Percentiles rank a stretch among this genome's conserved stretches.
These are phyloP conservation scores for Sebastes flavidus DNA, from an alignment of 2,797 vertebrate species.

Conservation along the genomic window DNA sequence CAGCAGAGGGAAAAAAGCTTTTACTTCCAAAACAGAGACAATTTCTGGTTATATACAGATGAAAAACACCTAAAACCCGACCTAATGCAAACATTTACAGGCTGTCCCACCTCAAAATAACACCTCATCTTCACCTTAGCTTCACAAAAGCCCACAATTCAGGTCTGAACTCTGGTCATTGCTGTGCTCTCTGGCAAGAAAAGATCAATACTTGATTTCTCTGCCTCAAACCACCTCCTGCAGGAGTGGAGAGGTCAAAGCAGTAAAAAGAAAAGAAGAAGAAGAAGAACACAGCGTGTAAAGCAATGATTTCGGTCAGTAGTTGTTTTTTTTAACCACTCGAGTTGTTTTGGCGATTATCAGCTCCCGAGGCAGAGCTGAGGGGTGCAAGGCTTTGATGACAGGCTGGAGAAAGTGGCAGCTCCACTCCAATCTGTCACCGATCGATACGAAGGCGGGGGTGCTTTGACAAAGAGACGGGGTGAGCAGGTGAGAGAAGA, in stretches of 20 bases:
- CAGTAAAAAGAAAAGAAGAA: slow-evolving; percentile 1
- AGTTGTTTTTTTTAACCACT: neutral
- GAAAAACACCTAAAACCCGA: neutral
- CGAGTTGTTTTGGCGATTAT: neutral
- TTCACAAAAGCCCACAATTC: neutral
- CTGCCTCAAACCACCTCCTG: neutral
- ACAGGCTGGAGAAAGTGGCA: neutral
- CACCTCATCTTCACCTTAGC: neutral
- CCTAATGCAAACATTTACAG: neutral
- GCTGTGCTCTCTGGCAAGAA: neutral
- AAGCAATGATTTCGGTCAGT: neutral
- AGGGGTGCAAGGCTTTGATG: slow-evolving; percentile 10
- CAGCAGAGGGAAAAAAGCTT: neutral
- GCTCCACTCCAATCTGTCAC: slow-evolving; percentile 3
- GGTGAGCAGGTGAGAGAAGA: neutral
- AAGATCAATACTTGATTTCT: slow-evolving; percentile 33
- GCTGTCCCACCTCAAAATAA: neutral
- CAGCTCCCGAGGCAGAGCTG: neutral
- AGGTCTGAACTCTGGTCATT: neutral
- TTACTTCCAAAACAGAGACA: neutral
- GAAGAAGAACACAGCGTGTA: neutral
- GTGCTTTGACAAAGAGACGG: neutral
- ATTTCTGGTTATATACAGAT: neutral
- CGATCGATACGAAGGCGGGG: neutral
- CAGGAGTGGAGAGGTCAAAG: slow-evolving; percentile 11